These are phyloP conservation scores for Cephalopachus bancanus DNA, from an alignment of 2,797 vertebrate species.

Conservation along the genomic window DNA sequence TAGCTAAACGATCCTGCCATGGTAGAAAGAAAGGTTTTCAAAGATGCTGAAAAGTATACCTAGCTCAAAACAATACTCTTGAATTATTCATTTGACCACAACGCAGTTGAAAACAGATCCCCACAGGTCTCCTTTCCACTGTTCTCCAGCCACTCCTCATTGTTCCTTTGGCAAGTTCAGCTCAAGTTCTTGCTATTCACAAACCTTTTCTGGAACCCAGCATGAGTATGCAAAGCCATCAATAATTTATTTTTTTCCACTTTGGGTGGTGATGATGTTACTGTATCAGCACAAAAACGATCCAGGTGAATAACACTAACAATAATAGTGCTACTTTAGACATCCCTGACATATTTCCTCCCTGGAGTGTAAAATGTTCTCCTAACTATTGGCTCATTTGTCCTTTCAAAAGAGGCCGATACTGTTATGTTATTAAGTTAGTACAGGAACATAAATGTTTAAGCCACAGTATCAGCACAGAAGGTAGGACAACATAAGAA, in stretches of 20 bases:
- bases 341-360: conserved; percentile 6
- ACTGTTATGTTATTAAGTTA: conserved; percentile 2
- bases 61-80: conserved; percentile 81
- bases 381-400: conserved; percentile 36
- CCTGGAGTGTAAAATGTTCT: conserved; percentile 34
- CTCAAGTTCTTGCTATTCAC: conserved; percentile 77
- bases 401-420: conserved; percentile 60
- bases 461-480: conserved; percentile 32
- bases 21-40: conserved; percentile 79
- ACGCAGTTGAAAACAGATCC: conserved; percentile 84
- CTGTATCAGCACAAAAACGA: conserved; percentile 86
- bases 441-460: conserved; percentile 25
- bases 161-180: conserved; percentile 83
- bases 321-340: conserved; percentile 57
- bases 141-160: conserved; percentile 66
- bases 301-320: conserved; percentile 82
- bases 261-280: conserved; percentile 85
- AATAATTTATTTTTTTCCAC: conserved; percentile 87
- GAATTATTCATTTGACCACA: conserved; percentile 88
- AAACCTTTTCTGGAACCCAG: conserved; percentile 83
- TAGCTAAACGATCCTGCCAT: conserved; percentile 32
- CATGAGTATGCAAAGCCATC: conserved; percentile 79
- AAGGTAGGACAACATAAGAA: conserved; percentile 15
- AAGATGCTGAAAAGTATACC: conserved; percentile 81
- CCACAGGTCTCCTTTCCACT: conserved; percentile 80